Evolutionary conservation across 2,797 vertebrate species (phyloP).

Genomic region (Lindbergichthys nudifrons): DNA sequence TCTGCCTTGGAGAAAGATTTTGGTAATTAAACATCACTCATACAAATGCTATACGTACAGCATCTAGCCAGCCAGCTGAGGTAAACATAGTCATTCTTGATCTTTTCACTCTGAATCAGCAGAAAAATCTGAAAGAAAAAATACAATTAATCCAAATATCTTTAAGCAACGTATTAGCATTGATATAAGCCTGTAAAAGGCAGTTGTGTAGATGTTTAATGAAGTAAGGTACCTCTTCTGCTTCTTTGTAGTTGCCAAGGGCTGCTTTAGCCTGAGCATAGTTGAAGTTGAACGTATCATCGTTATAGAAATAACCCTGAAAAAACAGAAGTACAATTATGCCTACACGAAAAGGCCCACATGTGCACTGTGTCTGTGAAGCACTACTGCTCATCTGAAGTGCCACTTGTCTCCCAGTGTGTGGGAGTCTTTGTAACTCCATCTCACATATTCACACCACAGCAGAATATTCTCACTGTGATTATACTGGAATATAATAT

Average conservation of each 20-base stretch:
- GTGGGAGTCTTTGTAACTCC: slow-evolving; percentile 37
- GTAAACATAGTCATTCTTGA: slow-evolving; percentile 96
- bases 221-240: slow-evolving; percentile 89
- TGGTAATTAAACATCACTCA: neutral
- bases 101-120: slow-evolving; percentile 96
- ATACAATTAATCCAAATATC: neutral
- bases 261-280: slow-evolving; percentile 98
- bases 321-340: slow-evolving; percentile 55
- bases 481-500: slow-evolving; percentile 9
- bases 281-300: slow-evolving; percentile 98
- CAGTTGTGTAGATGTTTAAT: neutral
- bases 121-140: slow-evolving; percentile 88
- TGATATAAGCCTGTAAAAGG: slow-evolving; percentile 6
- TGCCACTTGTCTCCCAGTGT: slow-evolving; percentile 30
- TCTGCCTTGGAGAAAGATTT: neutral
- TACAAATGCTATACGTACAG: slow-evolving; percentile 86
- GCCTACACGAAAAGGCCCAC: slow-evolving; percentile 7
- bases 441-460: slow-evolving; percentile 15
- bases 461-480: slow-evolving; percentile 16
- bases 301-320: slow-evolving; percentile 96
- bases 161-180: neutral
- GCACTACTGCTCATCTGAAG: slow-evolving; percentile 40
- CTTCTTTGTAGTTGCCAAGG: slow-evolving; percentile 92
- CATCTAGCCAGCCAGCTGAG: slow-evolving; percentile 97
- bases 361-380: slow-evolving; percentile 16